Evolutionary conservation across 2,888 invertebrate genomes (phyloP), one percentile per base, ranked within the genome.

Genomic region (Crematogaster levior): DNA sequence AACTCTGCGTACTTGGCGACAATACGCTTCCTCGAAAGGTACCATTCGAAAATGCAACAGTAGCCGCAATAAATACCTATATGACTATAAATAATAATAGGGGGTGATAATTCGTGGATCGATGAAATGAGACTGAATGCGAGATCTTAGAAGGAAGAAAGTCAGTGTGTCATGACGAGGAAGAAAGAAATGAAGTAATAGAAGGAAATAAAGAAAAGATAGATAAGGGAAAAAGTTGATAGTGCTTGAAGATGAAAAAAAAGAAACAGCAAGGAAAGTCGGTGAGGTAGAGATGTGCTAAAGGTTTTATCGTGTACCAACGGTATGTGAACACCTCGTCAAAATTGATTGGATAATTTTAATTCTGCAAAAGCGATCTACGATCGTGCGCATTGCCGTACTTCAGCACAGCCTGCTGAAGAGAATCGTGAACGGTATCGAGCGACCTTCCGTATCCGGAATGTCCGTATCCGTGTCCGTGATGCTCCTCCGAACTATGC

Each of bases 401-500:
- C 80, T 94, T 94, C 70, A 92, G 90, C 30, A 94, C 91, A 18
- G 94, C 93, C 66, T 94, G 94, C 65, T 94, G 92, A 4, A 94
- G 91, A 5, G 92, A 89, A 9, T 93, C 91, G 48, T 93, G 92
- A 1, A 91, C 85, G 1, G 89, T 87, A 72, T 96, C 96, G 75
- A 96, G 94, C 0, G 96, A 96, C 86, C 96, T 94, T 81, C 96
- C 95, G 81, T 96, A 96, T 0, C 96, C 96, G 63, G 93, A 93
- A 79, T 95, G 95, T 2, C 94, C 92, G 74, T 96, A 95, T 0
- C 95, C 95, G 85, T 96, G 96, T 30, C 96, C 96, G 82, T 96
- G 96, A 84, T 97, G 97, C 83, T 97, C 97, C 82, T 97, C 96
- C 3, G 95, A 94, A 63, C 96, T 96, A 91, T 97, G 97, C 0